Evolutionary conservation across 35 echinoderm and acorn worm genomes (phyloP).

Genomic region (Holothuria glaberrima): DNA sequence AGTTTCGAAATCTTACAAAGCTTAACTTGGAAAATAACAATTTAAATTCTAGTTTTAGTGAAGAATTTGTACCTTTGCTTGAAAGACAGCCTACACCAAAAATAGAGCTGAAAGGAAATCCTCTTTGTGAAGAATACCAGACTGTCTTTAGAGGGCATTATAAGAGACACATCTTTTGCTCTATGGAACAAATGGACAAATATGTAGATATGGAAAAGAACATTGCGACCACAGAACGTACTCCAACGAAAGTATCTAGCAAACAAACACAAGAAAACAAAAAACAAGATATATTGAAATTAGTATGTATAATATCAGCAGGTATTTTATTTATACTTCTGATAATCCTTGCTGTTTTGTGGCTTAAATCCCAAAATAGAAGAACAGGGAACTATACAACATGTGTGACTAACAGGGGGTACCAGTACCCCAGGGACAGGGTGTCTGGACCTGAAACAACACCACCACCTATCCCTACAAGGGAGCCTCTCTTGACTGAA

Average conservation of each 20-base stretch:
- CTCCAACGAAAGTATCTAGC: too few species aligned
- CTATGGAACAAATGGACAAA: not conserved
- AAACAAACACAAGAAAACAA: too few species aligned
- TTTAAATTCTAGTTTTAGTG: not conserved
- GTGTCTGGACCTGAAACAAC: too few species aligned
- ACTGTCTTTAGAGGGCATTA: not conserved
- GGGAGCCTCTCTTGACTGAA: too few species aligned
- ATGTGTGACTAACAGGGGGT: constrained; percentile 6
- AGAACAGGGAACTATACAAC: constrained; percentile 17
- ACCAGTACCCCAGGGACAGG: not conserved
- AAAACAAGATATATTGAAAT: not conserved
- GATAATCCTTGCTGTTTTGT: not conserved
- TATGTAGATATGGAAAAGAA: not conserved
- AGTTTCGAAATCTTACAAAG: not conserved
- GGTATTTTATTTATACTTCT: not conserved
- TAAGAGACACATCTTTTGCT: not conserved
- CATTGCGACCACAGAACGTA: too few species aligned
- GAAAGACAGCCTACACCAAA: not conserved
- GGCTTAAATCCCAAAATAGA: not conserved
- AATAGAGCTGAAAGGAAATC: constrained; percentile 2
- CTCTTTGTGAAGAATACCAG: constrained; percentile 23
- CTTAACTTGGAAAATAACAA: constrained; percentile 5
- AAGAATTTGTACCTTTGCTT: not conserved
- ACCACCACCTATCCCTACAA: too few species aligned
- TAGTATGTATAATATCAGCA: not conserved